Percentiles rank a stretch among this genome's conserved stretches.
Conservation (phyloP, 2,113 vertebrate genomes). For the Alligator sinensis region DNA sequence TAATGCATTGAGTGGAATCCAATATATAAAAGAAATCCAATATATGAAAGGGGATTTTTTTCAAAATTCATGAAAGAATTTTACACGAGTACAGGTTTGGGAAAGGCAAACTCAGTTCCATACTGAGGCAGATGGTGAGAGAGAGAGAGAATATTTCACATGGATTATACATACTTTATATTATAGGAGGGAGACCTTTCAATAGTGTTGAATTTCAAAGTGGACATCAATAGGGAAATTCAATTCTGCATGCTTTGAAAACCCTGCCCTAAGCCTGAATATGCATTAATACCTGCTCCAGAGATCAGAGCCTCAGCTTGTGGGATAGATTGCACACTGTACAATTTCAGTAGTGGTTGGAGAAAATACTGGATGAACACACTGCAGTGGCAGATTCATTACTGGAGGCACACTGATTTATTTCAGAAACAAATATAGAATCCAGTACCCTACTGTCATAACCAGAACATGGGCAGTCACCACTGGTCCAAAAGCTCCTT, state of each 20-base stretch:
- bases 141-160: background rate
- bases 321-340: background rate
- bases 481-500: no score
- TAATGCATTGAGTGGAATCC: background rate
- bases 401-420: background rate
- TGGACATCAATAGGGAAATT: background rate
- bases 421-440: background rate
- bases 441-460: no score
- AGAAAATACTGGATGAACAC: background rate
- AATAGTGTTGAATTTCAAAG: accelerated
- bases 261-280: background rate
- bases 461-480: no score
- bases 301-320: background rate
- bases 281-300: background rate
- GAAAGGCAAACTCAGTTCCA: background rate
- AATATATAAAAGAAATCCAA: background rate
- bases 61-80: background rate
- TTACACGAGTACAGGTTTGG: background rate
- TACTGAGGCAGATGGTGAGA: no score
- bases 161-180: background rate
- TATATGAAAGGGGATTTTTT: background rate
- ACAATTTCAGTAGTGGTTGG: background rate
- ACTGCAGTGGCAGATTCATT: background rate
- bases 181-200: background rate
- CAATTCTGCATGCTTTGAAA: background rate